These are phyloP conservation scores for Brevimyrus niger DNA, from an alignment of 2,113 vertebrate genomes.

Conservation along the genomic window DNA sequence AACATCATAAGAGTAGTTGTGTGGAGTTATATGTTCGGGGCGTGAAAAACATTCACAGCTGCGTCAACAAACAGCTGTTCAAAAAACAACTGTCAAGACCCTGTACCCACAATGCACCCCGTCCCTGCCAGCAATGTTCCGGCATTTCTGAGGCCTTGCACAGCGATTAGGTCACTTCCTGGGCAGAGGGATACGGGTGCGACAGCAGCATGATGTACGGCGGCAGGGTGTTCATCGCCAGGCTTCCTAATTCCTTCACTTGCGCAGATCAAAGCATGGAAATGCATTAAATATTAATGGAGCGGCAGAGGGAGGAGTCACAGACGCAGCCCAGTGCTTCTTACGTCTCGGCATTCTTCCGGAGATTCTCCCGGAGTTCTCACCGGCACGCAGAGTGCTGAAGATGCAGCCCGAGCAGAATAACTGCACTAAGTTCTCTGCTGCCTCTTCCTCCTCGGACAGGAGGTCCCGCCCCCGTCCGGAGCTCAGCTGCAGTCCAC, in stretches of 20 bases:
- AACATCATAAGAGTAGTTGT: conserved; percentile 9
- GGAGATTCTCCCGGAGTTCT: background rate
- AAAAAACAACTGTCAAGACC: background rate
- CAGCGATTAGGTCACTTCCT: background rate
- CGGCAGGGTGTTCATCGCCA: conserved; percentile 8
- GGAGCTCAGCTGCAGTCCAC: conserved; percentile 81
- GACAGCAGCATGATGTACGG: background rate
- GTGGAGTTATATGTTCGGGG: conserved; percentile 2
- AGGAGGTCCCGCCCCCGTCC: background rate
- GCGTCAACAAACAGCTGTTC: background rate
- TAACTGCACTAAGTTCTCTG: background rate
- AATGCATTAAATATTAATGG: conserved; percentile 37
- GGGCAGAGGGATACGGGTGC: conserved; percentile 14
- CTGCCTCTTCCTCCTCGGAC: background rate
- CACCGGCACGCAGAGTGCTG: background rate
- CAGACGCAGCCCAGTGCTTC: conserved; percentile 26
- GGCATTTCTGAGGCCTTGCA: background rate
- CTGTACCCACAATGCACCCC: background rate
- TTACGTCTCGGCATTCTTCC: conserved; percentile 17
- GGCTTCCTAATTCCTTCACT: conserved; percentile 25
- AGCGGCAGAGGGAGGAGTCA: background rate
- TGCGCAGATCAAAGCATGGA: conserved; percentile 31
- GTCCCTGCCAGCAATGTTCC: background rate
- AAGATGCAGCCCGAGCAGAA: background rate
- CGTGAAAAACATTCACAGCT: background rate